Percentiles rank a stretch among this genome's conserved stretches.
phyloP scores from a whole-genome alignment of 2,113 vertebrate genomes.

The Noturus placidus region DNA sequence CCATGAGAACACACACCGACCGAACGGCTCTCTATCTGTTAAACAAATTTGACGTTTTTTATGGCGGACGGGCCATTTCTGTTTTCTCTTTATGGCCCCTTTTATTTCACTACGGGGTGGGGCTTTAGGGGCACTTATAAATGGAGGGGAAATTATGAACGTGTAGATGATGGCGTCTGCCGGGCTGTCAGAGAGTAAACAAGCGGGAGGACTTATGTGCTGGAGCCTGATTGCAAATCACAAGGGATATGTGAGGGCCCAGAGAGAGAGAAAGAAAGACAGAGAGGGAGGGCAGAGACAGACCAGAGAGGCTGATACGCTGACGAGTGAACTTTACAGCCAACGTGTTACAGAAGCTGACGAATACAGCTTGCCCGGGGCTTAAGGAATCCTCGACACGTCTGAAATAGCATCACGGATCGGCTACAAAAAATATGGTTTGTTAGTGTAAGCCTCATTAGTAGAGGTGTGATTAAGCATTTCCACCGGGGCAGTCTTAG shows the following conservation, averaged over 20 bases:
- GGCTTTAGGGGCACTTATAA: constrained; percentile 45
- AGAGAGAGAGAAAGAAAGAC: background rate
- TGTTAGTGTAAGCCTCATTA: background rate
- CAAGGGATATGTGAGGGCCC: constrained; percentile 12
- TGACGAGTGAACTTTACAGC: constrained; percentile 36
- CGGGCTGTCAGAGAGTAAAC: constrained; percentile 47
- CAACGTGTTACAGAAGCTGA: background rate
- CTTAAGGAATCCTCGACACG: constrained; percentile 5
- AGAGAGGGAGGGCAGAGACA: background rate
- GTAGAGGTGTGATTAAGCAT: background rate
- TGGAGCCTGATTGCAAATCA: constrained; percentile 42
- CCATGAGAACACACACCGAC: background rate
- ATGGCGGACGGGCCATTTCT: constrained; percentile 36
- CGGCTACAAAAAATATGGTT: background rate
- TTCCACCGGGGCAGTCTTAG: too few species aligned
- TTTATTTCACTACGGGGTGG: constrained; percentile 41
- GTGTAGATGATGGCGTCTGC: constrained; percentile 39
- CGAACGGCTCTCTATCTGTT: constrained; percentile 27
- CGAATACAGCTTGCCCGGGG: background rate
- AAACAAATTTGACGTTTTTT: constrained; percentile 47
- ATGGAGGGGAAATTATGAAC: constrained; percentile 44
- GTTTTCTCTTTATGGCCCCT: constrained; percentile 43
- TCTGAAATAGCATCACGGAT: constrained; percentile 30
- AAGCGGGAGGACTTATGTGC: constrained; percentile 46
- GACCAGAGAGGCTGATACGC: background rate